Percentiles rank a stretch among this genome's conserved stretches.
phyloP scores from a whole-genome alignment of 2,797 vertebrate genomes.

The Epinephelus coioides region DNA sequence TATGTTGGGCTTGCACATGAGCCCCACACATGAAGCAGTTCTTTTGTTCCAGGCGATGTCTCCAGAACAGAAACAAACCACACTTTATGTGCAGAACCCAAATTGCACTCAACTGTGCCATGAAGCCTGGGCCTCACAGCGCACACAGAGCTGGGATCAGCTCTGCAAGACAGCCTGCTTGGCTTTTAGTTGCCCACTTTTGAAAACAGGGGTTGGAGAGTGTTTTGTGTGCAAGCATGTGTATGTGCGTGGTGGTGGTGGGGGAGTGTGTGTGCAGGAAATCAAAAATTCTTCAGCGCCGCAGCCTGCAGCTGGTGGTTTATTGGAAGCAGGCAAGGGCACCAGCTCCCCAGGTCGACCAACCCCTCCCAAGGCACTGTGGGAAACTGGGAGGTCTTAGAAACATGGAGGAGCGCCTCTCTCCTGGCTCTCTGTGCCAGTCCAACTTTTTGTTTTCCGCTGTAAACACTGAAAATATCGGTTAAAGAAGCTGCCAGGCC shows the following conservation, averaged over 20 bases:
- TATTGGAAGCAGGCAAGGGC: constrained; percentile 85
- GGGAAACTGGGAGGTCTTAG: constrained; percentile 68
- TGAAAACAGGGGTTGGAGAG: constrained; percentile 48
- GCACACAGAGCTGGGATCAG: constrained; percentile 49
- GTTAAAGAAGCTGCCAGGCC: constrained; percentile 19
- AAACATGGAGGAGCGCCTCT: constrained; percentile 8
- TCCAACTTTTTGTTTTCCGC: constrained; percentile 34
- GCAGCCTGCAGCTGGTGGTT: constrained; percentile 82
- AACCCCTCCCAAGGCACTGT: constrained; percentile 64
- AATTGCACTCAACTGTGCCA: constrained; percentile 63
- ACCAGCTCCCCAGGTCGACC: constrained; percentile 75
- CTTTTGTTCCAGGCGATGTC: constrained; percentile 60
- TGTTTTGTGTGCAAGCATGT: constrained; percentile 35
- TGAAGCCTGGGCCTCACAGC: constrained; percentile 60
- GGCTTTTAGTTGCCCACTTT: constrained; percentile 62
- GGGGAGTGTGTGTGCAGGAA: constrained; percentile 70
- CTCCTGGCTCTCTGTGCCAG: constrained; percentile 7
- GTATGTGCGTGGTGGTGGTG: constrained; percentile 1
- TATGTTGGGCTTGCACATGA: constrained; percentile 2
- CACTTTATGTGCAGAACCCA: constrained; percentile 60
- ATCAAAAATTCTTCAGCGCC: constrained; percentile 83
- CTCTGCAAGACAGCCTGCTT: constrained; percentile 38
- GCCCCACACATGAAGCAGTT: constrained; percentile 23
- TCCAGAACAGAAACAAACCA: constrained; percentile 69
- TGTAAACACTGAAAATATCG: constrained; percentile 38